phyloP scores from a whole-genome alignment of 1,140 invertebrate genomes.

The Heliconius congener region DNA sequence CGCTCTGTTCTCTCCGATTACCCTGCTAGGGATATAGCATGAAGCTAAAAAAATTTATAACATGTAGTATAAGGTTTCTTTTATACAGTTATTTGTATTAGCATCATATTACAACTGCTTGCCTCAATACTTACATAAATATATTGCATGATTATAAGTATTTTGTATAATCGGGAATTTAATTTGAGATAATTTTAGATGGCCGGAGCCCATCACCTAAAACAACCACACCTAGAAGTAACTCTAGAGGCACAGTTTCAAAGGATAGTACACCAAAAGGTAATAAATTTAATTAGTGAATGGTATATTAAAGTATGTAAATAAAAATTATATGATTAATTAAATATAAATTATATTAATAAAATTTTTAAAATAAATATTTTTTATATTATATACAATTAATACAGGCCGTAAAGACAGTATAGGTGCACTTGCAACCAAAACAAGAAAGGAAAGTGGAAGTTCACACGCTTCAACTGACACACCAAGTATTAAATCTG shows the following conservation, averaged over 20 bases:
- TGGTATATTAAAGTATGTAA: background rate
- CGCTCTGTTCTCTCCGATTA: no score
- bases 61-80: no score
- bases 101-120: no score
- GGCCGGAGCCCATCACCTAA: constrained; percentile 68
- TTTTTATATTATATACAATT: background rate
- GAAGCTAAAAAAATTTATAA: no score
- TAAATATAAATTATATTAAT: no score
- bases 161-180: constrained; percentile 2
- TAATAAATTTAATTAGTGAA: constrained; percentile 38
- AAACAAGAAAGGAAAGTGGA: constrained; percentile 73
- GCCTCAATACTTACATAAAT: background rate
- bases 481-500: constrained; percentile 73
- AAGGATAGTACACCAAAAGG: constrained; percentile 76
- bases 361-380: no score
- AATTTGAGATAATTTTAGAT: constrained; percentile 45
- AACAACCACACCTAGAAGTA: constrained; percentile 67
- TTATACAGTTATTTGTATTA: background rate
- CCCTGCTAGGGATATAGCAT: no score
- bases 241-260: constrained; percentile 68
- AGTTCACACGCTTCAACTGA: constrained; percentile 75
- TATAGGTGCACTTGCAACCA: constrained; percentile 63
- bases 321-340: no score
- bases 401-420: constrained; percentile 64
- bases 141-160: background rate